Evolutionary conservation across 2,888 invertebrate species (phyloP).

Genomic region (Leucania comma): DNA sequence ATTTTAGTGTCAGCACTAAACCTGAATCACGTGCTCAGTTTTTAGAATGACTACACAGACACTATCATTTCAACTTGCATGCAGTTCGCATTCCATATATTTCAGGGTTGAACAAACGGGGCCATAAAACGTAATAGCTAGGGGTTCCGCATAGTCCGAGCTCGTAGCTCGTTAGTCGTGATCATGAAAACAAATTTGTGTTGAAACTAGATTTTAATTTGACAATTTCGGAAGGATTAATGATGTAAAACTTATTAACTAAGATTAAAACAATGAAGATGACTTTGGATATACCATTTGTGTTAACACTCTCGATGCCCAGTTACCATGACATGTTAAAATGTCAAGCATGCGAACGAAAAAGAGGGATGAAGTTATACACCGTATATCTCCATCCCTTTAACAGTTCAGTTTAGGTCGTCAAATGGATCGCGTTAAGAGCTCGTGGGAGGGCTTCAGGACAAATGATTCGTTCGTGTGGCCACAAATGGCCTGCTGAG

Average conservation of each 20-base stretch:
- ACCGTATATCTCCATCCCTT: too few species aligned
- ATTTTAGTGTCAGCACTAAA: slow-evolving; percentile 47
- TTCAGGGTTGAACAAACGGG: slow-evolving; percentile 33
- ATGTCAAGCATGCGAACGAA: too few species aligned
- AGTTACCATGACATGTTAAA: too few species aligned
- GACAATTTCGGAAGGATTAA: not conserved
- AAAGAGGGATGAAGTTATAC: too few species aligned
- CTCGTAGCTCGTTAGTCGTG: slow-evolving; percentile 26
- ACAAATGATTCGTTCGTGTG: too few species aligned
- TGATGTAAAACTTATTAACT: not conserved
- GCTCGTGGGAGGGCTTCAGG: too few species aligned
- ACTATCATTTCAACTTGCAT: slow-evolving; percentile 38
- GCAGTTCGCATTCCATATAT: slow-evolving; percentile 36
- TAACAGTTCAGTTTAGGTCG: too few species aligned
- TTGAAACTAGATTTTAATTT: slow-evolving; percentile 44
- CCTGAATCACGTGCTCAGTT: slow-evolving; percentile 41
- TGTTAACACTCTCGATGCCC: not conserved
- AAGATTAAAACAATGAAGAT: not conserved
- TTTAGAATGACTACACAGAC: slow-evolving; percentile 33
- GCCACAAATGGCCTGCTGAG: too few species aligned
- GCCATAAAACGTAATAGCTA: slow-evolving; percentile 43
- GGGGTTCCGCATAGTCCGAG: slow-evolving; percentile 33
- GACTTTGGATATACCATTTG: not conserved
- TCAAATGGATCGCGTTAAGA: too few species aligned
- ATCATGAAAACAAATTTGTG: slow-evolving; percentile 42